Conservation (phyloP, 2,797 vertebrate genomes). For the Numenius phaeopus region DNA sequence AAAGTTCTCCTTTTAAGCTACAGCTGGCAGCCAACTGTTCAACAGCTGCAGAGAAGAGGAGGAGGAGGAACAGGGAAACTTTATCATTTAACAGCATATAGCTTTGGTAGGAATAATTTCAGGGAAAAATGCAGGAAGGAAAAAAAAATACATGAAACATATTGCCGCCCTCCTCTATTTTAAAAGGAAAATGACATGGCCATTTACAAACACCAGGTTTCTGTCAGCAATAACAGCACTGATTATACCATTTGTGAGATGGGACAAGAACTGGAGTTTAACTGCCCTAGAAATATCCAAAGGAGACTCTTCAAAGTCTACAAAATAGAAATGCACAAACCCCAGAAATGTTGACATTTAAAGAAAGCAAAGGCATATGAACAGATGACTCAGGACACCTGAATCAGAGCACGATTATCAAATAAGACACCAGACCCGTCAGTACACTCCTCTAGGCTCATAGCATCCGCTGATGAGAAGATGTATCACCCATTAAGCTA, state of each 20-base stretch:
- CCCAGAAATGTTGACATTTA: neutral
- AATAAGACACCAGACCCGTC: neutral
- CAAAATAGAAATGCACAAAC: neutral
- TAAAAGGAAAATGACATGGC: neutral
- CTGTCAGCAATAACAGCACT: neutral
- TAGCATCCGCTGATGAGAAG: neutral
- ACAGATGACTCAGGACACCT: neutral
- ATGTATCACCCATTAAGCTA: neutral
- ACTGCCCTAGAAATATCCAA: neutral
- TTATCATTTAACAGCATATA: neutral
- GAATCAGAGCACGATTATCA: neutral
- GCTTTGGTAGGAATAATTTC: conserved; percentile 1
- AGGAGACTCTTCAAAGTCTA: neutral
- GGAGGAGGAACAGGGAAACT: neutral
- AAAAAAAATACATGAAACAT: neutral
- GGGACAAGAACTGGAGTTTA: neutral
- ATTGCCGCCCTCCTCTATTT: neutral
- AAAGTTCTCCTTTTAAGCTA: conserved; percentile 18
- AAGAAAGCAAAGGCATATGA: neutral
- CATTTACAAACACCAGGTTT: neutral
- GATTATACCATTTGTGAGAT: neutral
- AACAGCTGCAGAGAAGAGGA: neutral
- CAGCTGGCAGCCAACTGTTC: conserved; percentile 3
- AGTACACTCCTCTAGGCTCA: neutral
- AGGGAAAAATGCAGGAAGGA: neutral